A percentile compares a stretch with the other conserved stretches of the same genome.
Conservation (phyloP, 2,113 vertebrate species). For the Grantiella picta region DNA sequence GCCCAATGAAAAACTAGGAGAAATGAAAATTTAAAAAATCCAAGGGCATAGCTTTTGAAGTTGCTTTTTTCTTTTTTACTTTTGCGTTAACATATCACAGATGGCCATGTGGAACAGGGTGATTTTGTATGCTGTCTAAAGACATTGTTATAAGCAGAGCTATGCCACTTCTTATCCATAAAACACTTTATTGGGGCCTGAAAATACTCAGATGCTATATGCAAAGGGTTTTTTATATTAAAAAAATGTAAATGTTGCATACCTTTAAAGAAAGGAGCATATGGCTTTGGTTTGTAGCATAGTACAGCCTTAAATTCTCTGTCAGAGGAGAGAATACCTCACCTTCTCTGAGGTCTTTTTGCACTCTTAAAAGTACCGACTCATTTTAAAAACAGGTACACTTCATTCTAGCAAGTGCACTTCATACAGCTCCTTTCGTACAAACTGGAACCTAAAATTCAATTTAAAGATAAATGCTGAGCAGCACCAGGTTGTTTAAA, state of each 20-base stretch:
- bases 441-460: background rate
- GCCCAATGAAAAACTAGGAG: background rate
- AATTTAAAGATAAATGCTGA: conserved; percentile 8
- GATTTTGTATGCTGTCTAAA: conserved; percentile 2
- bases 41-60: background rate
- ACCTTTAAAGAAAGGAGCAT: background rate
- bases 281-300: background rate
- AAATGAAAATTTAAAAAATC: background rate
- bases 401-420: conserved; percentile 38
- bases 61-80: background rate
- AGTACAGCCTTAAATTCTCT: conserved; percentile 27
- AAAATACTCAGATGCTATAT: background rate
- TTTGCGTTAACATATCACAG: background rate
- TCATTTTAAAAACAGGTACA: conserved; percentile 24
- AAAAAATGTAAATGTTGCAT: background rate
- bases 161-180: background rate
- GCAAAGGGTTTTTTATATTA: background rate
- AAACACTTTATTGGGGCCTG: conserved; percentile 5
- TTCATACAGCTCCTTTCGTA: background rate
- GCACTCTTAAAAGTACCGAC: conserved; percentile 32
- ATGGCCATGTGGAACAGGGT: background rate
- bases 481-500: background rate
- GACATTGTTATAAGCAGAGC: background rate
- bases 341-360: conserved; percentile 43
- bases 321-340: background rate